Percentiles rank a stretch among this genome's conserved stretches.
These are phyloP conservation scores for Glyphotaelius pellucidus DNA, from an alignment of 2,888 invertebrate species.

Conservation along the genomic window DNA sequence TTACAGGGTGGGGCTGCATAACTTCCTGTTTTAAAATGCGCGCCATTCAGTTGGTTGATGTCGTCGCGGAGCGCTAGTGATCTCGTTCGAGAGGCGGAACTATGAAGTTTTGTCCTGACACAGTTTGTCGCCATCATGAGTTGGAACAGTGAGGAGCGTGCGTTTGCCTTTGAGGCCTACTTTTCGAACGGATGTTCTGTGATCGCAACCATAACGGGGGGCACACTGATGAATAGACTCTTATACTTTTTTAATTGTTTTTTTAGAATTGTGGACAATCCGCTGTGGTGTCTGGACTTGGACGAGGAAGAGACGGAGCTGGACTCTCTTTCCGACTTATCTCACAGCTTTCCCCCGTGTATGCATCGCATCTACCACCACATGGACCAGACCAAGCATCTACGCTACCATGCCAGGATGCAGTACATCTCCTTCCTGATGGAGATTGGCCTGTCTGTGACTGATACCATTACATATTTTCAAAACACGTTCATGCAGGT, in stretches of 20 bases:
- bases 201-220: no score
- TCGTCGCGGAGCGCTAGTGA: no score
- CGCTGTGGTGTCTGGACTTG: constrained; percentile 8
- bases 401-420: constrained; percentile 48
- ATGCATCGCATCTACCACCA: constrained; percentile 56
- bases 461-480: constrained; percentile 52
- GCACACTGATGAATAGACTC: no score
- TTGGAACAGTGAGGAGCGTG: no score
- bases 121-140: no score
- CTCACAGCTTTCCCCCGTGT: constrained; percentile 57
- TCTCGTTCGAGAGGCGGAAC: no score
- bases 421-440: constrained; percentile 58
- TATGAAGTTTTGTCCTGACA: no score
- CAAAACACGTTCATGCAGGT: constrained; percentile 55
- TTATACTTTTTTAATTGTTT: background rate
- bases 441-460: constrained; percentile 59
- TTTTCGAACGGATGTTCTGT: no score
- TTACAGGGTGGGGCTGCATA: no score
- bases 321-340: constrained; percentile 11
- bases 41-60: no score
- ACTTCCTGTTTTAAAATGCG: no score
- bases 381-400: constrained; percentile 48
- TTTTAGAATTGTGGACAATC: constrained; percentile 6
- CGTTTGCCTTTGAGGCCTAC: no score
- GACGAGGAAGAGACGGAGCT: constrained; percentile 30